Base-by-base conservation (phyloP, 2,113 vertebrate genomes). In the Cyanoderma ruficeps region DNA sequence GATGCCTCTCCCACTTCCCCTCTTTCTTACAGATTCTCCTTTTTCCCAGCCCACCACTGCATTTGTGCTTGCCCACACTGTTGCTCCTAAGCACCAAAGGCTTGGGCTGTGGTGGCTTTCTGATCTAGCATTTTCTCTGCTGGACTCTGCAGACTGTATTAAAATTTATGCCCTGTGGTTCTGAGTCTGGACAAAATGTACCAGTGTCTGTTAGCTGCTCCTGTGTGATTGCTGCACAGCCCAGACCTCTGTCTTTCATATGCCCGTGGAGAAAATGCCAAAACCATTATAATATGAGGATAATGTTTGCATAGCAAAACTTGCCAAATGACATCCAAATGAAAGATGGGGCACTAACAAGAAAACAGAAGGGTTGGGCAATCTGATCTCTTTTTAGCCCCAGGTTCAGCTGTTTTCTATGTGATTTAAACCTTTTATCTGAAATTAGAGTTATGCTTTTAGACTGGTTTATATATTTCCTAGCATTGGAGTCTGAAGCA, bases 111-210 rank as follows among this genome's bases (percentile, higher is more conserved):
- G 4, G 47, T 42, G 60, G 17, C 60, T 90, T 90, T 80, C 76
- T 82, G 88, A 1, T 81, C 87, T 11, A 55, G 75, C 68, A 24
- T 59, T 90, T 92, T 94, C 83, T 53, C 72, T 80, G 76, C 64
- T 90, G 85, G 74, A 44, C 88, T 81, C 76, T 65, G 71, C 82
- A 94, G 87, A n/a, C 64, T n/a, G 23, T 69, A 31, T 90, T 88
- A 95, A 95, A 95, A 95, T 94, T 94, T 74, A 95, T 90, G 79
- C 60, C 49, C 53, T n/a, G 44, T 94, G 92, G 76, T 89, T 83
- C 57, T 57, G 52, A 60, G 75, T 87, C 90, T 89, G 93, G 60
- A 95, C 96, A 96, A 63, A 93, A 92, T 90, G 96, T 96, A 70
- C 92, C 83, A 42, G 35, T 56, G 65, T 75, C 88, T 90, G 2